Conservation (phyloP, 2,888 invertebrate species). For the Bombylius discolor region DNA sequence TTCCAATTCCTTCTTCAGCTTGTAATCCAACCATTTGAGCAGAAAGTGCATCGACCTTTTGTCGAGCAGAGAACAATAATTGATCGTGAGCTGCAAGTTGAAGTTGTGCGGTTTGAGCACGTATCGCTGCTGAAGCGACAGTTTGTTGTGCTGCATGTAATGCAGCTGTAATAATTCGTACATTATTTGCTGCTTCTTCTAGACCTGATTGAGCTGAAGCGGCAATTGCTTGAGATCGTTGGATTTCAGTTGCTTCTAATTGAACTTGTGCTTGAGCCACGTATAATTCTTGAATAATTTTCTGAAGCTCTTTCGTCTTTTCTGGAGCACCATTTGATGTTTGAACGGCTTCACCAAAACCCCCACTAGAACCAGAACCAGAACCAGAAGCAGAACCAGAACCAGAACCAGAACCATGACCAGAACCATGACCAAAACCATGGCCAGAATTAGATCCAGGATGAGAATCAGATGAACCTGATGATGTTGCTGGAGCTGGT, state of each 20-base stretch:
- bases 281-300: slow-evolving; percentile 30
- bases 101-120: slow-evolving; percentile 34
- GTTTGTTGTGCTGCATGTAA: slow-evolving; percentile 33
- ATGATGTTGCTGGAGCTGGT: neutral
- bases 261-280: slow-evolving; percentile 35
- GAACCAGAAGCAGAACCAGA: neutral
- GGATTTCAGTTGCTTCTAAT: slow-evolving; percentile 33
- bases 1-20: slow-evolving; percentile 30
- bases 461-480: neutral
- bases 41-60: slow-evolving; percentile 34
- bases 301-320: slow-evolving; percentile 17
- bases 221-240: slow-evolving; percentile 32
- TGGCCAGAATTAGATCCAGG: neutral
- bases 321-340: neutral
- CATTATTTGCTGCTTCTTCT: slow-evolving; percentile 33
- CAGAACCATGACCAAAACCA: neutral
- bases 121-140: slow-evolving; percentile 32
- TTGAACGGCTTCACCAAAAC: neutral
- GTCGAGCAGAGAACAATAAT: slow-evolving; percentile 33
- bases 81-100: slow-evolving; percentile 37
- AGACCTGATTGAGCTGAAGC: slow-evolving; percentile 27
- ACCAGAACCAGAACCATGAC: neutral
- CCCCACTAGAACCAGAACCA: neutral
- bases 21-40: slow-evolving; percentile 34
- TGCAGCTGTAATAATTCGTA: slow-evolving; percentile 29